Evolutionary conservation across 2,888 invertebrate genomes (phyloP).

Genomic region (Acanthacorydalis orientalis): DNA sequence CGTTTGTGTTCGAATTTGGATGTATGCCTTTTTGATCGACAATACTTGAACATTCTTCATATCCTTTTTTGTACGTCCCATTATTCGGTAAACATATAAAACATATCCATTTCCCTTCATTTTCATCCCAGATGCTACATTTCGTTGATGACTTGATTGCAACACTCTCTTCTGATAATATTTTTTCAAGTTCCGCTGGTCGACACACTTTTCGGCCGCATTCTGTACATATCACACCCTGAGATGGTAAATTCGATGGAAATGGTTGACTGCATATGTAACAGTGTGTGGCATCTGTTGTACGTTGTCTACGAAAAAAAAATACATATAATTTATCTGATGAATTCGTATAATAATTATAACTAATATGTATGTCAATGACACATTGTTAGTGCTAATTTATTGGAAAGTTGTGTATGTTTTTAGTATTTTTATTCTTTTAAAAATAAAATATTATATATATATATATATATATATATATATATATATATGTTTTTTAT

Average conservation of each 20-base stretch:
- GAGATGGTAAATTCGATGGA: not conserved
- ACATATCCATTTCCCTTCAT: not conserved
- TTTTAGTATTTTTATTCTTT: too few relatives aligned
- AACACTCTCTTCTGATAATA: not conserved
- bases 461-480: too few relatives aligned
- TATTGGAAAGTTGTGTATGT: too few relatives aligned
- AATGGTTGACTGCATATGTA: slow-evolving; percentile 4
- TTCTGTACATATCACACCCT: not conserved
- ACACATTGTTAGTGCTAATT: too few relatives aligned
- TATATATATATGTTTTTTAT: too few relatives aligned
- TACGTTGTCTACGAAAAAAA: not conserved
- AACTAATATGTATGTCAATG: too few relatives aligned
- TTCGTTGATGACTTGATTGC: not conserved
- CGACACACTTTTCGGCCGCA: slow-evolving; percentile 3
- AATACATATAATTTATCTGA: not conserved
- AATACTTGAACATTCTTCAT: too few relatives aligned
- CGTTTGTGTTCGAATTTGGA: too few relatives aligned
- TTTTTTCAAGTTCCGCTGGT: not conserved
- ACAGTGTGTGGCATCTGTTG: slow-evolving; percentile 1
- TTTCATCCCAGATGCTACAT: not conserved
- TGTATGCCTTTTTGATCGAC: too few relatives aligned
- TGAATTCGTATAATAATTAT: too few relatives aligned
- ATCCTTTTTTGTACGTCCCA: not conserved
- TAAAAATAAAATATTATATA: too few relatives aligned
- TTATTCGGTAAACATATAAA: not conserved